Conservation (phyloP, 2,113 vertebrate genomes). For the Chaetodon auriga region DNA sequence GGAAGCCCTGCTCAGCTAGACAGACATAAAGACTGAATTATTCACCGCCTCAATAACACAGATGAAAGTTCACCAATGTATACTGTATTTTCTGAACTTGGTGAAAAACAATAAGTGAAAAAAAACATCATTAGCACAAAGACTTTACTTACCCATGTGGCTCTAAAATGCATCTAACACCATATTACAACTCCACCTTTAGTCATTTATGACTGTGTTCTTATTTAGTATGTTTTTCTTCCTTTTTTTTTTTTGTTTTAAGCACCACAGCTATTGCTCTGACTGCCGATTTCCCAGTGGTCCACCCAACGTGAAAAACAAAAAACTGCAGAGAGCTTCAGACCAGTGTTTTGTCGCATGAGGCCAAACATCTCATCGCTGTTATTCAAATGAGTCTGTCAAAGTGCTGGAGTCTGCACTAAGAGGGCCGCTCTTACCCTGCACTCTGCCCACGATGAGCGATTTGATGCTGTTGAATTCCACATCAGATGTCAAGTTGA, state of each 20-base stretch:
- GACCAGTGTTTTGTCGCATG: slow-evolving; percentile 13
- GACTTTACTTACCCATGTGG: not conserved
- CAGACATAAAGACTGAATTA: slow-evolving; percentile 25
- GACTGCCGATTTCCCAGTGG: slow-evolving; percentile 6
- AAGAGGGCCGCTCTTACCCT: slow-evolving; percentile 84
- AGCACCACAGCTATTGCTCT: slow-evolving; percentile 26
- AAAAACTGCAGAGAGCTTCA: slow-evolving; percentile 29
- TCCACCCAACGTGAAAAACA: slow-evolving; percentile 12
- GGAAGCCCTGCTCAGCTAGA: slow-evolving; percentile 24
- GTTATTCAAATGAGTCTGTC: slow-evolving; percentile 56
- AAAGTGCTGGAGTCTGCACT: not conserved
- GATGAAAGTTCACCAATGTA: slow-evolving; percentile 16
- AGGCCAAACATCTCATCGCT: slow-evolving; percentile 26
- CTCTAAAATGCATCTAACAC: slow-evolving; percentile 29
- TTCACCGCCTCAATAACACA: slow-evolving; percentile 14
- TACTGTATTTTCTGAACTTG: slow-evolving; percentile 25
- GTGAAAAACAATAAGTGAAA: slow-evolving; percentile 15
- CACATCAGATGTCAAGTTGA: slow-evolving; percentile 88
- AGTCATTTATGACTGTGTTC: not conserved
- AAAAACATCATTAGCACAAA: slow-evolving; percentile 14
- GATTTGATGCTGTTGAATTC: slow-evolving; percentile 92
- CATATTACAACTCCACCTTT: slow-evolving; percentile 26
- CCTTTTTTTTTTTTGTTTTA: slow-evolving; percentile 18
- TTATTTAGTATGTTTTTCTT: slow-evolving; percentile 19
- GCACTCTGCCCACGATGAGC: slow-evolving; percentile 89